These are phyloP conservation scores for Bovichtus variegatus DNA, from an alignment of 2,797 vertebrate species.

Conservation along the genomic window DNA sequence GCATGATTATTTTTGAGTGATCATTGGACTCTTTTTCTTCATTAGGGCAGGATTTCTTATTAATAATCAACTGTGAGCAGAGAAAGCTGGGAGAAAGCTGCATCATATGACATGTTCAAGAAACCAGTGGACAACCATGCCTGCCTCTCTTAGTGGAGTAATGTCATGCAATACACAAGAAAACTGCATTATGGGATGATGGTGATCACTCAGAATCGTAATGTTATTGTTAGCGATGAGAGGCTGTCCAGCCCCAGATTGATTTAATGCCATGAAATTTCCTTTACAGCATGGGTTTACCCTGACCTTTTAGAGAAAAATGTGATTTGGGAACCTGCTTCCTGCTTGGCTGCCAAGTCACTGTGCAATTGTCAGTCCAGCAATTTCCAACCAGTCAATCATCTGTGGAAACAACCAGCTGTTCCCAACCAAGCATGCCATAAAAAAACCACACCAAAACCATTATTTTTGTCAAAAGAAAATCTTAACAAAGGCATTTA, in stretches of 20 bases:
- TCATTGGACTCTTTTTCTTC: slow-evolving; percentile 10
- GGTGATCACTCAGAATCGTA: slow-evolving; percentile 53
- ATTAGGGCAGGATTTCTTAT: not conserved
- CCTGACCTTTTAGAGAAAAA: slow-evolving; percentile 65
- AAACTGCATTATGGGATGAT: slow-evolving; percentile 39
- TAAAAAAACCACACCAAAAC: not conserved
- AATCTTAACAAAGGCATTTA: not conserved
- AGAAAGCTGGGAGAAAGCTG: slow-evolving; percentile 2
- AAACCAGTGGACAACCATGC: slow-evolving; percentile 17
- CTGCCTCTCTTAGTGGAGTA: slow-evolving; percentile 16
- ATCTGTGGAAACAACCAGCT: slow-evolving; percentile 19
- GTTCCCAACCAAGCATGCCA: not conserved
- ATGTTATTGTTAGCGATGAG: slow-evolving; percentile 55
- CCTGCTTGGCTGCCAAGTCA: slow-evolving; percentile 48
- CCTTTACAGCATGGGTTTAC: slow-evolving; percentile 25
- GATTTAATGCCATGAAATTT: slow-evolving; percentile 63
- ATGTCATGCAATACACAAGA: slow-evolving; percentile 41
- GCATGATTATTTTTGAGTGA: slow-evolving; percentile 29
- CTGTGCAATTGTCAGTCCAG: slow-evolving; percentile 31
- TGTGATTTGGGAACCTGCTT: slow-evolving; percentile 51
- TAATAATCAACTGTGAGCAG: slow-evolving; percentile 28
- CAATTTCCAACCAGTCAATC: slow-evolving; percentile 40
- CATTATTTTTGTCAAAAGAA: not conserved
- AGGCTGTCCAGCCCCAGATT: slow-evolving; percentile 46
- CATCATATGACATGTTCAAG: slow-evolving; percentile 22